Evolutionary conservation across 2,888 invertebrate species (phyloP), one percentile per base, ranked within the genome.

Genomic region (Parochlus steinenii): DNA sequence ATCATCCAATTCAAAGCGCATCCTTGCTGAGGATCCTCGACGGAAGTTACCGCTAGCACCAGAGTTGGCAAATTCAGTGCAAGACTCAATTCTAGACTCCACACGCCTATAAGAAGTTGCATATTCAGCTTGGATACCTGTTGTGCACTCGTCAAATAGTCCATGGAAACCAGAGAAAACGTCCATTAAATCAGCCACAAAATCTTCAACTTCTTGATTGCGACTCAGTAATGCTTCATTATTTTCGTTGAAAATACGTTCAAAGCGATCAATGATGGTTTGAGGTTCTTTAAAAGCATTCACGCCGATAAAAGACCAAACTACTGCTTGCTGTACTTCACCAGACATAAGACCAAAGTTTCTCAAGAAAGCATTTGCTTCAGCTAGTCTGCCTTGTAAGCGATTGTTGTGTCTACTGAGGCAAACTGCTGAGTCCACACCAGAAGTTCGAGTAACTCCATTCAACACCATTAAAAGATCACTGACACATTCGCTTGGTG

Each of bases 311-410:
- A 30, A 30, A 5, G 30, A 30, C n/a, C 10, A 18, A 4, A 30
- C 30, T 5, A 30, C 30, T n/a, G 19, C 19, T 18, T 30, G 30
- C 18, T 30, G 30, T 10, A 30, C 30, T 6, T 30, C 30, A 7
- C 17, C 18, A 12, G n/a, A 30, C n/a, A 8, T 16, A 18, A 17
- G 18, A 4, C 19, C 30, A 10, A 16, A 30, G 3, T 17, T 17
- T 30, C 19, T 17, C 6, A 30, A 10, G 4, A 30, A 12, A 5
- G 17, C 30, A 16, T 17, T 18, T 6, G 30, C 30, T 5, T 17
- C 11, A 4, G 7, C 11, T 18, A 17, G 8, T 8, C n/a, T 19
- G 6, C 17, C 17, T 16, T 30, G 17, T 10, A 30, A 17, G 11
- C 17, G 17, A 10, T 15, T 30, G 18, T 30, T 19, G 17, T 30